These are phyloP conservation scores for Arctia plantaginis DNA, from an alignment of 2,888 invertebrate species.

Conservation along the genomic window DNA sequence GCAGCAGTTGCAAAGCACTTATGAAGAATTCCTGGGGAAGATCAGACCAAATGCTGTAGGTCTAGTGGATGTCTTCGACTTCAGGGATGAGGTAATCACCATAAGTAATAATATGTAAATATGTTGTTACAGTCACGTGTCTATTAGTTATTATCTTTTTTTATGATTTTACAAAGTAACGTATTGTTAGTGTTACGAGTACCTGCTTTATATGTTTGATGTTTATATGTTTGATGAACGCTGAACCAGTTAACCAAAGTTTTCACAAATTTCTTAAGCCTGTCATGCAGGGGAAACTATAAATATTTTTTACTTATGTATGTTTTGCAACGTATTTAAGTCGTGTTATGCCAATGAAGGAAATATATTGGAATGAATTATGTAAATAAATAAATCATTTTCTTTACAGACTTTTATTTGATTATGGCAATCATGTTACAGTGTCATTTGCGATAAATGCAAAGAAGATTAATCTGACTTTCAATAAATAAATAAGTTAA, in stretches of 20 bases:
- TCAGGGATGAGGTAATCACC: slow-evolving; percentile 88
- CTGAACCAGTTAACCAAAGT: slow-evolving; percentile 91
- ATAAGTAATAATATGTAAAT: not conserved
- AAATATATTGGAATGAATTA: not conserved
- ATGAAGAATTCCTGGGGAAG: slow-evolving; percentile 89
- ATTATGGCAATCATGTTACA: slow-evolving; percentile 36
- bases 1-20: slow-evolving; percentile 87
- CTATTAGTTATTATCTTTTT: not conserved
- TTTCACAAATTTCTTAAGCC: slow-evolving; percentile 92
- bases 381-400: slow-evolving; percentile 35
- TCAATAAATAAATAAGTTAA: slow-evolving; percentile 44
- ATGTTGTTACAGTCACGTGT: no score
- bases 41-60: slow-evolving; percentile 95
- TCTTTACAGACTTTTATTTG: slow-evolving; percentile 32
- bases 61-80: slow-evolving; percentile 96
- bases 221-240: slow-evolving; percentile 83
- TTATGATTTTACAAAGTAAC: no score
- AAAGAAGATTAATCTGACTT: slow-evolving; percentile 3
- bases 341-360: not conserved
- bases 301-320: slow-evolving; percentile 51
- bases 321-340: not conserved
- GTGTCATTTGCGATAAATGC: slow-evolving; percentile 10
- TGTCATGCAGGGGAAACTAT: slow-evolving; percentile 91
- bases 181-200: not conserved
- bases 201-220: slow-evolving; percentile 65